Conservation (phyloP, 2,797 vertebrate species). For the Brotogeris chrysoptera region DNA sequence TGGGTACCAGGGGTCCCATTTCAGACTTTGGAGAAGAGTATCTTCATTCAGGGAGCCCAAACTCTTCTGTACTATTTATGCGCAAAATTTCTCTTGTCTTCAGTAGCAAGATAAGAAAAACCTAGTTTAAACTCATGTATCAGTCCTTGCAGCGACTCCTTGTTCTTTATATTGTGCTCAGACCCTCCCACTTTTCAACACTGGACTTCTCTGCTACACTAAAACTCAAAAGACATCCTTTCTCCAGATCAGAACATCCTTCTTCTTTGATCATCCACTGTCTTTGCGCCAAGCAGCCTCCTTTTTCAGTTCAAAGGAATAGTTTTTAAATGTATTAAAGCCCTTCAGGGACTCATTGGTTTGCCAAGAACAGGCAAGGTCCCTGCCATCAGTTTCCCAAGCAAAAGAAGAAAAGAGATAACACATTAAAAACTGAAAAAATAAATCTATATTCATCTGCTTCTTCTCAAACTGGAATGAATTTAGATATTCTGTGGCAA, state of each 20-base stretch:
- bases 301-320: not conserved
- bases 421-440: not conserved
- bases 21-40: not conserved
- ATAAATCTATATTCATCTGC: not conserved
- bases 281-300: not conserved
- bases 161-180: not conserved
- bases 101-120: not conserved
- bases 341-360: not conserved
- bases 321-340: not conserved
- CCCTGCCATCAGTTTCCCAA: not conserved
- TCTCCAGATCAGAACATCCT: not conserved
- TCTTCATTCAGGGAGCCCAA: not conserved
- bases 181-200: not conserved
- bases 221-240: not conserved
- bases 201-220: not conserved
- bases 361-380: not conserved
- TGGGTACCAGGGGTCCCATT: not conserved
- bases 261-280: not conserved
- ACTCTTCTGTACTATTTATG: not conserved
- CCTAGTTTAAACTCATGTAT: not conserved
- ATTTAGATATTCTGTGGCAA: not conserved
- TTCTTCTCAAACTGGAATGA: not conserved
- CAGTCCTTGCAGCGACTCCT: not conserved
- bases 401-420: not conserved
- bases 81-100: not conserved